phyloP scores from a whole-genome alignment of 2,797 vertebrate species.

The Liparis tanakae region DNA sequence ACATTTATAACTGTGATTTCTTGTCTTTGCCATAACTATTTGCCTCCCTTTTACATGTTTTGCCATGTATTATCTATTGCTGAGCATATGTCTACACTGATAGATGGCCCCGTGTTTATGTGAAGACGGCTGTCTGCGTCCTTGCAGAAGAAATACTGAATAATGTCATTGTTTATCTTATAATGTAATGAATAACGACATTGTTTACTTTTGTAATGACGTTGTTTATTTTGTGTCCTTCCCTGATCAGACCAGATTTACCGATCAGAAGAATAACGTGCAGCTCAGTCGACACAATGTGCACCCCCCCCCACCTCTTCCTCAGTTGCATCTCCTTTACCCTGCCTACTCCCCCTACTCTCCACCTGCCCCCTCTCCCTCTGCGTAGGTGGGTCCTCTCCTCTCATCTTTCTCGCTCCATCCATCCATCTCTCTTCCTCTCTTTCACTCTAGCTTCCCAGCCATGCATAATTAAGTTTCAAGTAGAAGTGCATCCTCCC shows the following conservation, averaged over 20 bases:
- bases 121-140: background rate
- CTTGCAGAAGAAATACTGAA: background rate
- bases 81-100: background rate
- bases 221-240: background rate
- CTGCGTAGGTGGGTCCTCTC: conserved; percentile 63
- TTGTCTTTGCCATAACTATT: background rate
- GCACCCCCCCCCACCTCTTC: conserved; percentile 21
- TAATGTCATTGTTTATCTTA: background rate
- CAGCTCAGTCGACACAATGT: conserved; percentile 12
- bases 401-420: conserved; percentile 53
- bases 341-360: conserved; percentile 51
- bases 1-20: too few relatives aligned
- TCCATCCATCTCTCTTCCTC: conserved; percentile 55
- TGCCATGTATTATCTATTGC: background rate
- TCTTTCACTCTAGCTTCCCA: conserved; percentile 61
- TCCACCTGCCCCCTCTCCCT: conserved; percentile 50
- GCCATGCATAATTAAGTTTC: conserved; percentile 72
- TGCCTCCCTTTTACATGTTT: background rate
- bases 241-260: conserved; percentile 9
- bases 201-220: background rate
- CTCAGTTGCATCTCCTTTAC: conserved; percentile 49
- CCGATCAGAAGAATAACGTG: conserved; percentile 28
- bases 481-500: conserved; percentile 49
- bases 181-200: background rate
- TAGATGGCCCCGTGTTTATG: background rate